Percentiles rank a stretch among this genome's conserved stretches.
phyloP scores from a whole-genome alignment of 2,797 vertebrate genomes.

The Alectoris magna region DNA sequence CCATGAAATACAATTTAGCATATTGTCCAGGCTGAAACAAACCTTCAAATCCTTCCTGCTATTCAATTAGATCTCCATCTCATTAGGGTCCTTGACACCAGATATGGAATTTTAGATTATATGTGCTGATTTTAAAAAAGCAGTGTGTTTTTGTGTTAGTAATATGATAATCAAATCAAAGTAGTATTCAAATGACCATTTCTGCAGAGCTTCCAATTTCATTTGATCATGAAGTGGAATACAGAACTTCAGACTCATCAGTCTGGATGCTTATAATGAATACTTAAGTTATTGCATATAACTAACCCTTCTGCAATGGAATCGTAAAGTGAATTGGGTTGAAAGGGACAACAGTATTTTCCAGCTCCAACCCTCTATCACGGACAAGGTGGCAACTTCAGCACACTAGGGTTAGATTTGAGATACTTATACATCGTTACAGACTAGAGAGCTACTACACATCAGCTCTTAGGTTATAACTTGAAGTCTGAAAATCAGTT shows the following conservation, averaged over 20 bases:
- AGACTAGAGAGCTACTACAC: neutral
- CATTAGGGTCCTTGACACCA: rapidly evolving
- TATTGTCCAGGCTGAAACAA: neutral
- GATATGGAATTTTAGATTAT: neutral
- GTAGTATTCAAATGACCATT: neutral
- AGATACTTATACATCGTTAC: neutral
- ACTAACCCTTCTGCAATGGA: neutral
- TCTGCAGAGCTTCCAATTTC: neutral
- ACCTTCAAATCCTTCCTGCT: neutral
- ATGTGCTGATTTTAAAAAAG: neutral
- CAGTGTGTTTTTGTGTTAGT: neutral
- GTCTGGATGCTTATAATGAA: neutral
- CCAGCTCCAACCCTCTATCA: no score
- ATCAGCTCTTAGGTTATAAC: neutral
- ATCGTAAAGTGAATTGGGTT: no score
- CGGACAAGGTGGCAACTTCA: neutral
- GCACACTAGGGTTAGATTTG: neutral
- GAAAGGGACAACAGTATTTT: no score
- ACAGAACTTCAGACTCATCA: neutral
- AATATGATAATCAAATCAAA: neutral
- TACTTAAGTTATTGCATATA: neutral
- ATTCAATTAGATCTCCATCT: neutral
- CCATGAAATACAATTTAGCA: neutral
- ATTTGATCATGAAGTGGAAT: neutral
- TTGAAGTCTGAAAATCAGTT: neutral